Percentiles rank a stretch among this genome's conserved stretches.
phyloP scores from a whole-genome alignment of 2,888 invertebrate genomes.

The Metopia argyrocephala region DNA sequence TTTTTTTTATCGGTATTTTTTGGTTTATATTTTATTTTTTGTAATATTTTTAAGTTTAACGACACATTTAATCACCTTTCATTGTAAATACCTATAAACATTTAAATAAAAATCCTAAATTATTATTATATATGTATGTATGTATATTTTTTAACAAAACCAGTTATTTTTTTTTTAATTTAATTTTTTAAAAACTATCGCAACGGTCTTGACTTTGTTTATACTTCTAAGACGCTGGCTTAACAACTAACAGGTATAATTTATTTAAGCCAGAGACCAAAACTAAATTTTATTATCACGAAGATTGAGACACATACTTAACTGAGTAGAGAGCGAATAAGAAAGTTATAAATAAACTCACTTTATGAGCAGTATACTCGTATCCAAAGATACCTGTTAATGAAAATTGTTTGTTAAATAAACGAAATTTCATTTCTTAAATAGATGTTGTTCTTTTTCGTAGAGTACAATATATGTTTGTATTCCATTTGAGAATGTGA shows the following conservation, averaged over 20 bases:
- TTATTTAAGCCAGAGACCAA: conserved; percentile 36
- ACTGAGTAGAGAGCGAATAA: background rate
- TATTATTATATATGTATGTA: conserved; percentile 16
- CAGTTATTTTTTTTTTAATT: conserved; percentile 52
- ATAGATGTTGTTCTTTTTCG: no score
- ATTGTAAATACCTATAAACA: conserved; percentile 41
- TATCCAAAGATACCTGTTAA: conserved; percentile 15
- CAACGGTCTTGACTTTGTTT: conserved; percentile 37
- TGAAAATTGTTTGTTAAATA: background rate
- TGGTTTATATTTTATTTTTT: conserved; percentile 7
- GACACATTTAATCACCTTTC: conserved; percentile 32
- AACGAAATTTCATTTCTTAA: background rate
- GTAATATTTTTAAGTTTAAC: conserved; percentile 25
- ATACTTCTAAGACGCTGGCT: conserved; percentile 56
- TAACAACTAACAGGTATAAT: conserved; percentile 58
- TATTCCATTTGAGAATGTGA: no score
- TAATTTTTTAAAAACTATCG: conserved; percentile 40
- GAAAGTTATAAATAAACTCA: conserved; percentile 16
- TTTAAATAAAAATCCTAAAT: conserved; percentile 38
- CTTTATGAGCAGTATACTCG: background rate
- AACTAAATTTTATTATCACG: conserved; percentile 51
- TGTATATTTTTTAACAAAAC: conserved; percentile 45
- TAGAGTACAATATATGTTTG: no score
- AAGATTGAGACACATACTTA: conserved; percentile 27
- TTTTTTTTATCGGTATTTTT: conserved; percentile 21